A percentile compares a stretch with the other conserved stretches of the same genome.
Conservation (phyloP, 2,113 vertebrate species). For the Halichoerus grypus region DNA sequence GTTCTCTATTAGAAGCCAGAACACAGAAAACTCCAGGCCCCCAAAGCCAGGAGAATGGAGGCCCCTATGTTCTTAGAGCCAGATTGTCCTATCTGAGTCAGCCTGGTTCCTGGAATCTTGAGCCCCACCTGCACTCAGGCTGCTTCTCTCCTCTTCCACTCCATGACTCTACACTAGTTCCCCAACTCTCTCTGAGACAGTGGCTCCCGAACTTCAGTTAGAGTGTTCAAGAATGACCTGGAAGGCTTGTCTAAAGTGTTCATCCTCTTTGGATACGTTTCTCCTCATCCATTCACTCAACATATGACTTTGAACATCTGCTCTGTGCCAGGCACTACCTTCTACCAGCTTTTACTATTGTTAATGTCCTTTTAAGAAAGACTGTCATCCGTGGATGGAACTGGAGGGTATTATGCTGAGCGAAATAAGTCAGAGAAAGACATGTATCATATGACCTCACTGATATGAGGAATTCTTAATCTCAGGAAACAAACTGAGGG, state of each 20-base stretch:
- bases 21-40: neutral
- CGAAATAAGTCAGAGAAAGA: no score
- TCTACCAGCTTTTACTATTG: neutral
- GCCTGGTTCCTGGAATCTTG: neutral
- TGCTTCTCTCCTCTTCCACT: neutral
- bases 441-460: no score
- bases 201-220: neutral
- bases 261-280: neutral
- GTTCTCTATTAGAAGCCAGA: neutral
- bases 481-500: no score
- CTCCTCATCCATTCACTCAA: neutral
- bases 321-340: neutral
- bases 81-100: accelerated
- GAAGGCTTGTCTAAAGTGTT: neutral
- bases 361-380: neutral
- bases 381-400: neutral
- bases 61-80: neutral
- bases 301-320: neutral
- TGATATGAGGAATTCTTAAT: no score
- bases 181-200: accelerated
- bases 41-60: neutral
- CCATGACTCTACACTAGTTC: neutral
- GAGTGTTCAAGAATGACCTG: neutral
- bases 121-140: accelerated
- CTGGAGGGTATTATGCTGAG: no score